Base-by-base conservation (phyloP, 2,797 vertebrate species). In the Leptodactylus fallax region DNA sequence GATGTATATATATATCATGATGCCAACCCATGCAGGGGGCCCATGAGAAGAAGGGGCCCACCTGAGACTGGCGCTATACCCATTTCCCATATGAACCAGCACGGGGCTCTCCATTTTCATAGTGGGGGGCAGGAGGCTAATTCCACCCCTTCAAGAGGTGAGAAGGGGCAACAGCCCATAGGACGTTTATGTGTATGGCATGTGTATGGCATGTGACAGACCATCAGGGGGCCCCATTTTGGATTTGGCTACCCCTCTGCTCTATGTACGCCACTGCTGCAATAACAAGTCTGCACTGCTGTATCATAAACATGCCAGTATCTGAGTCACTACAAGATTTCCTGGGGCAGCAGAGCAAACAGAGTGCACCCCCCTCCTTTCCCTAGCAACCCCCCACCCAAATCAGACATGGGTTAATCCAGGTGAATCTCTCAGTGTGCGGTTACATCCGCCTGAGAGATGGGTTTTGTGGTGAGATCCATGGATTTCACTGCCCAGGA, bases 371-470 rank as follows among this genome's bases (percentile, higher is more conserved):
- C 13, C 49, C 23, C 71, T 9, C 19, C 49, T 45, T 45, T 16
- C 27, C 7, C 45, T 60, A 14, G 36, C 23, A 81, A 10, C 55
- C 49, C 74, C 21, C 47, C 51, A 19, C 76, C 25, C 79, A 17
- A 7, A 23, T 47, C 80, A 85, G 55, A 85, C 63, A 45, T 17
- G 87, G 87, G 87, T 88, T 88, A 85, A 85, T 81, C 78, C 87
- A 88, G 87, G 87, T 88, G 83, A 88, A 85, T 36, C 83, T 65
- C 69, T 55, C 78, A 36, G 65, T n/a, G 74, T 76, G 87, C 49
- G 78, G 87, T 88, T 80, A 60, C 77, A 85, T 85, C 65, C 87
- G 67, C 63, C 87, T 17, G 81, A 79, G 74, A 83, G 86, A 87
- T 88, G 87, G 74, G 63, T 72, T 88, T 58, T 69, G 74, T 84